Percentiles rank a stretch among this genome's conserved stretches.
Evolutionary conservation across 1,140 invertebrate species (phyloP).

Genomic region (Phortica variegata): DNA sequence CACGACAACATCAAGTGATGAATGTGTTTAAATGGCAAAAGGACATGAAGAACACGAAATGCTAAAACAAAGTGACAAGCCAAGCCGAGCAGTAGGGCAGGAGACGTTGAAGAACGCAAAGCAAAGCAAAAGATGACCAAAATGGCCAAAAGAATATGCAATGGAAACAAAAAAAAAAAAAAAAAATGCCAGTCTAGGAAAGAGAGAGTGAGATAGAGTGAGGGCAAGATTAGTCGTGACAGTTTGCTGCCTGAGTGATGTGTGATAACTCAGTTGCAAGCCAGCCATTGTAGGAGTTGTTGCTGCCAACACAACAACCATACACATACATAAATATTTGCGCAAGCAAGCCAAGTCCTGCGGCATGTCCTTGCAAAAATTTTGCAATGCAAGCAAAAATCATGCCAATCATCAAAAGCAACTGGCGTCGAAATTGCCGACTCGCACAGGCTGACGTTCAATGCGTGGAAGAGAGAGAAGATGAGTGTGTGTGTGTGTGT

Average conservation of each 20-base stretch:
- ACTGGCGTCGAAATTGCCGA: too few relatives aligned
- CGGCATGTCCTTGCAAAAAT: background rate
- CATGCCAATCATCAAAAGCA: background rate
- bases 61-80: too few relatives aligned
- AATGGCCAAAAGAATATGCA: background rate
- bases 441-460: too few relatives aligned
- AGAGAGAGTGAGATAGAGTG: too few relatives aligned
- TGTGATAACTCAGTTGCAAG: conserved; percentile 15
- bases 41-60: too few relatives aligned
- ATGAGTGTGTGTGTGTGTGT: too few relatives aligned
- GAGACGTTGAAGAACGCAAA: background rate
- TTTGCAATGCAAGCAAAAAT: conserved; percentile 8
- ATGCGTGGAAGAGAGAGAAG: too few relatives aligned
- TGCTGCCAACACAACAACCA: too few relatives aligned
- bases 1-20: conserved; percentile 41
- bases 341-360: background rate
- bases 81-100: too few relatives aligned
- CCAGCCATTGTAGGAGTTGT: too few relatives aligned
- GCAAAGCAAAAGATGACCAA: too few relatives aligned
- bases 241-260: conserved; percentile 14
- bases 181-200: too few relatives aligned
- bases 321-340: conserved; percentile 11
- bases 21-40: conserved; percentile 48
- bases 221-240: background rate
- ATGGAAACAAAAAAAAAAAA: background rate